Evolutionary conservation across 2,797 vertebrate genomes (phyloP).

Genomic region (Enteromius treurensis): DNA sequence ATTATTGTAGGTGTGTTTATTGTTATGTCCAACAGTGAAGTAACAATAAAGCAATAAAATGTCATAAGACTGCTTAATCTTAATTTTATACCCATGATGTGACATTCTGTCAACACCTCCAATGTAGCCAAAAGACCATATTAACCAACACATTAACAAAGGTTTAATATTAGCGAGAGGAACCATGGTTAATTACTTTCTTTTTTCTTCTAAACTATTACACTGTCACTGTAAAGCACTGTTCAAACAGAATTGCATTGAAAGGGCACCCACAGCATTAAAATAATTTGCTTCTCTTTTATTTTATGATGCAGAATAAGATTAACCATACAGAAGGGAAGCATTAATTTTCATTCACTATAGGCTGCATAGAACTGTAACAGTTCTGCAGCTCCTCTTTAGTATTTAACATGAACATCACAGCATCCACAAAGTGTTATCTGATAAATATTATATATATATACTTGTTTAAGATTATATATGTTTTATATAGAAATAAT

Average conservation of each 20-base stretch:
- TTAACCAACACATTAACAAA: background rate
- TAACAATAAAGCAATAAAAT: background rate
- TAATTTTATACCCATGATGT: background rate
- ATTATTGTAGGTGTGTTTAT: background rate
- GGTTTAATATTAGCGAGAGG: background rate
- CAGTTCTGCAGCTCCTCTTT: constrained; percentile 5
- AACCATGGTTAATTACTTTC: constrained; percentile 5
- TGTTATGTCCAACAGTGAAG: background rate
- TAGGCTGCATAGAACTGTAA: constrained; percentile 3
- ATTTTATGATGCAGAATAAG: constrained; percentile 18
- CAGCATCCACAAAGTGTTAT: background rate
- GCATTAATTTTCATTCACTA: background rate
- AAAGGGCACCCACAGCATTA: constrained; percentile 26
- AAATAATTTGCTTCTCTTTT: constrained; percentile 28
- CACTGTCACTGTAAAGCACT: background rate
- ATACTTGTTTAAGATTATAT: background rate
- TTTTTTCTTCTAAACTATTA: background rate
- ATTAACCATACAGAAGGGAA: background rate
- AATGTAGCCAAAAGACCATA: background rate
- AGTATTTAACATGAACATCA: background rate
- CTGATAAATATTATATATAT: background rate
- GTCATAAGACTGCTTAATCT: background rate
- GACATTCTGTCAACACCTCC: background rate
- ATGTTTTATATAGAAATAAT: background rate
- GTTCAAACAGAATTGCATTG: background rate